These are phyloP conservation scores for Papilio polyxenes DNA, from an alignment of 1,140 invertebrate species.

Conservation along the genomic window DNA sequence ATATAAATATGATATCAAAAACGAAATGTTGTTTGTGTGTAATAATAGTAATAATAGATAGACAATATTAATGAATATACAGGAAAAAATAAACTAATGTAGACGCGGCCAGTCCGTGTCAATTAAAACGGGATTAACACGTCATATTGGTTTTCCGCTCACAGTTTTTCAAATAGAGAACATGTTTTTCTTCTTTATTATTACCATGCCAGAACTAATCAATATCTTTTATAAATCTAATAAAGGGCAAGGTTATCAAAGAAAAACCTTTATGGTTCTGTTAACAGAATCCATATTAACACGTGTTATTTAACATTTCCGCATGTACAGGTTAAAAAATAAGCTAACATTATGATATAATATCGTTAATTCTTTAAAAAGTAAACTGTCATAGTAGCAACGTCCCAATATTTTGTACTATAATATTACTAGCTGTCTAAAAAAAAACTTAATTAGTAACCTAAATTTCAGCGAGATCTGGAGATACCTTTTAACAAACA, in stretches of 20 bases:
- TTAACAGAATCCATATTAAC: constrained; percentile 10
- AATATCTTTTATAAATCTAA: not conserved
- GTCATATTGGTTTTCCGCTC: not conserved
- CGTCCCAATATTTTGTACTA: not conserved
- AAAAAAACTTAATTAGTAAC: too few relatives aligned
- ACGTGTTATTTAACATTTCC: constrained; percentile 4
- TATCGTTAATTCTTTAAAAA: not conserved
- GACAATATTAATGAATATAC: too few relatives aligned
- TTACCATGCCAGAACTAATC: not conserved
- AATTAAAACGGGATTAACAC: too few relatives aligned
- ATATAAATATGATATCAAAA: too few relatives aligned
- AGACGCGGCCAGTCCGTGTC: too few relatives aligned
- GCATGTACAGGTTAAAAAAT: constrained; percentile 10
- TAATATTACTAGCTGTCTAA: too few relatives aligned
- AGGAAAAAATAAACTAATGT: too few relatives aligned
- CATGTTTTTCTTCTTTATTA: not conserved
- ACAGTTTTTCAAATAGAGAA: not conserved
- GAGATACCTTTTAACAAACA: too few relatives aligned
- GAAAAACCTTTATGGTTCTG: not conserved
- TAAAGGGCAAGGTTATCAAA: constrained; percentile 26
- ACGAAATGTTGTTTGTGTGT: not conserved
- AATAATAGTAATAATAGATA: too few relatives aligned
- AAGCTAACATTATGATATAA: constrained; percentile 9
- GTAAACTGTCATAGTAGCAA: not conserved
- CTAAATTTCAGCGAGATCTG: too few relatives aligned